A percentile compares a stretch with the other conserved stretches of the same genome.
These are phyloP conservation scores for Podarcis raffonei DNA, from an alignment of 2,113 vertebrate genomes.

Conservation along the genomic window DNA sequence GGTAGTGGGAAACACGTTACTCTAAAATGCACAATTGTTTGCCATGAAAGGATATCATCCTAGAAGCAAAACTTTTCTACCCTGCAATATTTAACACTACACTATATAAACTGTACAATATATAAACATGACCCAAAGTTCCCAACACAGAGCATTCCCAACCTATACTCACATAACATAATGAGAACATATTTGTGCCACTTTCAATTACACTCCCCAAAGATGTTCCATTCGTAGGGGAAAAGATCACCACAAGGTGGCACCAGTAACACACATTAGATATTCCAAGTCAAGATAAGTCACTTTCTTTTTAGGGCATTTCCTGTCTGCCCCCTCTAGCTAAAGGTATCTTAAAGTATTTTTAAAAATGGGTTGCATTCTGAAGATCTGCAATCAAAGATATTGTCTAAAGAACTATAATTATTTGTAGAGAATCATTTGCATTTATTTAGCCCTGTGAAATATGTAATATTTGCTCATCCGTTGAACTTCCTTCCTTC, in stretches of 20 bases:
- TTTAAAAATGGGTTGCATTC: background rate
- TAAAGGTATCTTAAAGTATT: constrained; percentile 20
- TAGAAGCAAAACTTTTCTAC: background rate
- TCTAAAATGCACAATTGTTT: background rate
- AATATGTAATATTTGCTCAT: constrained; percentile 1
- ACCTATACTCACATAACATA: background rate
- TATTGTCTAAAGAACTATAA: background rate
- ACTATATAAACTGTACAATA: background rate
- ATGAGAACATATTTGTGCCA: background rate
- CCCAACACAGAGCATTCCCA: background rate
- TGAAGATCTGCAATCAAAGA: background rate
- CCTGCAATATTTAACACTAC: background rate
- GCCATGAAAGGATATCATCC: background rate
- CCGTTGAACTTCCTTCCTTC: background rate
- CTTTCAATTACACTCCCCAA: background rate
- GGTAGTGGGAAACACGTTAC: background rate
- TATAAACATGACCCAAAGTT: background rate
- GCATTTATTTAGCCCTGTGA: background rate
- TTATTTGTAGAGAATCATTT: background rate
- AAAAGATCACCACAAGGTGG: constrained; percentile 69
- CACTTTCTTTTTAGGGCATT: constrained; percentile 15
- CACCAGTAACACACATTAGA: constrained; percentile 39
- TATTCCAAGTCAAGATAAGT: background rate
- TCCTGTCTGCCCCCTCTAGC: constrained; percentile 10
- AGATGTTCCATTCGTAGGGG: background rate